Evolutionary conservation across 2,113 vertebrate genomes (phyloP).

Genomic region (Danionella cerebrum): DNA sequence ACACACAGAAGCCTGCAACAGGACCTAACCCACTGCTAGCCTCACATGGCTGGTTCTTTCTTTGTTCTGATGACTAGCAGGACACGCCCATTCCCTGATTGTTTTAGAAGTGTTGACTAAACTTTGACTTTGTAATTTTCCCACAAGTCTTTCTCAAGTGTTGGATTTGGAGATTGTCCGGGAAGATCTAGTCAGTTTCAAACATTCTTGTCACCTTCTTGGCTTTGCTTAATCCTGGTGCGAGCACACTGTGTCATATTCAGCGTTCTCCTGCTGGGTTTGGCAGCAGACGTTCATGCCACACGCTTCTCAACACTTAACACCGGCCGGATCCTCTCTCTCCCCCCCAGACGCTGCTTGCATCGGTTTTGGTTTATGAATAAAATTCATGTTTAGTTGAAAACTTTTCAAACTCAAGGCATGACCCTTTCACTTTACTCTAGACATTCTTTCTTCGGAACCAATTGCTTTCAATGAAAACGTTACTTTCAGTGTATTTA

Average conservation of each 20-base stretch:
- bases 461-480: no score
- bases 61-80: conserved; percentile 6
- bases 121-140: background rate
- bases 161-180: background rate
- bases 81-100: conserved; percentile 2
- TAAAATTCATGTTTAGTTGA: background rate
- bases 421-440: background rate
- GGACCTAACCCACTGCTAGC: background rate
- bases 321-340: background rate
- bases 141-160: background rate
- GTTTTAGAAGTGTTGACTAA: conserved; percentile 30
- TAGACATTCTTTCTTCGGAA: no score
- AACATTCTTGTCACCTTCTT: conserved; percentile 17
- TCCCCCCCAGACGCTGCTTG: background rate
- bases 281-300: conserved; percentile 11
- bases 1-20: background rate
- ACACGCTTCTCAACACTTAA: conserved; percentile 5
- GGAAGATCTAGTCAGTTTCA: background rate
- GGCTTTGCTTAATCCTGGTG: background rate
- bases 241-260: conserved; percentile 26
- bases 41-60: background rate
- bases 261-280: conserved; percentile 16
- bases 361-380: background rate
- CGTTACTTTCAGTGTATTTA: no score
- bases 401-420: background rate